These are phyloP conservation scores for Hermaeophaga mercurialis DNA, from an alignment of 2,888 invertebrate species.

Conservation along the genomic window DNA sequence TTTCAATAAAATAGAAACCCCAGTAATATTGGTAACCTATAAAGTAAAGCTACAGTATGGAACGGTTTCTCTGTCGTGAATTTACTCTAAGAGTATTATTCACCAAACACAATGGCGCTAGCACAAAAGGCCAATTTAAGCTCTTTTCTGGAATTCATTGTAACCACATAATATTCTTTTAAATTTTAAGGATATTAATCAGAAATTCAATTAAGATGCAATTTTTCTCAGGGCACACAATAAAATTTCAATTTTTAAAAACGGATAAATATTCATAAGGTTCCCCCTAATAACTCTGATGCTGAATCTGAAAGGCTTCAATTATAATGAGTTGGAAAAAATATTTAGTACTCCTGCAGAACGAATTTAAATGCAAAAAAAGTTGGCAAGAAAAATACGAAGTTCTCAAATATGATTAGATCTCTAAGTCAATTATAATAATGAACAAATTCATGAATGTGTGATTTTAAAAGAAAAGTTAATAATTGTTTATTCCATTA, in stretches of 20 bases:
- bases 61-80: slow-evolving; percentile 3
- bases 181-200: slow-evolving; percentile 39
- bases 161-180: slow-evolving; percentile 20
- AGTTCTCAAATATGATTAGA: slow-evolving; percentile 15
- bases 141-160: slow-evolving; percentile 10
- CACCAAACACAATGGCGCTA: neutral
- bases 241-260: slow-evolving; percentile 34
- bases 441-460: neutral
- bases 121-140: slow-evolving; percentile 13
- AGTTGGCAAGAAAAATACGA: neutral
- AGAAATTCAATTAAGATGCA: slow-evolving; percentile 41
- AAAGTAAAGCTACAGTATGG: no score
- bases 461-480: no score
- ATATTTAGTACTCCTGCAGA: slow-evolving; percentile 8
- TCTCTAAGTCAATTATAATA: neutral
- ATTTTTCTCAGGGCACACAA: slow-evolving; percentile 37
- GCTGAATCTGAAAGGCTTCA: slow-evolving; percentile 10
- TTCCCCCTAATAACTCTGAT: slow-evolving; percentile 35
- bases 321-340: slow-evolving; percentile 14
- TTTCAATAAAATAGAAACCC: no score
- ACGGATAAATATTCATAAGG: slow-evolving; percentile 42
- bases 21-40: no score
- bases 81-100: slow-evolving; percentile 1
- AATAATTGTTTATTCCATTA: no score
- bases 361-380: slow-evolving; percentile 15